A percentile compares a stretch with the other conserved stretches of the same genome.
Evolutionary conservation across 2,797 vertebrate genomes (phyloP).

Genomic region (Avahi laniger): DNA sequence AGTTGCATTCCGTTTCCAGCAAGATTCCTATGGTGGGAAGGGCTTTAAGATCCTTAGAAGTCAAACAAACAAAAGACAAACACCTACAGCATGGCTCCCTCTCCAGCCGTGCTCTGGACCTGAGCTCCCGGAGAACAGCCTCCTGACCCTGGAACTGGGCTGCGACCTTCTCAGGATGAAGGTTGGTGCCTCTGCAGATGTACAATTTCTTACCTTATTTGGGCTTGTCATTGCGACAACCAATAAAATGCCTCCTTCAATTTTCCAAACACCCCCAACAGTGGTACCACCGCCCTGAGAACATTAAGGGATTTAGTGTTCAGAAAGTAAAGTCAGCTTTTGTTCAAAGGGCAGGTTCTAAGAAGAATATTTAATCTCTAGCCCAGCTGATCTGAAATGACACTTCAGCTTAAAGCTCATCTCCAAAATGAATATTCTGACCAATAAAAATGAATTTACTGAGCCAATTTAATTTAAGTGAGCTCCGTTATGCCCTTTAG

Average conservation of each 20-base stretch:
- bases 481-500: neutral
- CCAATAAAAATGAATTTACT: neutral
- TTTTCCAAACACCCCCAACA: neutral
- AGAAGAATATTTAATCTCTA: slow-evolving; percentile 6
- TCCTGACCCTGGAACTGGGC: neutral
- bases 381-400: slow-evolving; percentile 21
- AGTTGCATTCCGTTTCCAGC: neutral
- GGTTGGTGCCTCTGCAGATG: neutral
- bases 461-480: neutral
- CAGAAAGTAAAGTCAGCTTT: neutral
- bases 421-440: neutral
- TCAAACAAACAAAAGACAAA: neutral
- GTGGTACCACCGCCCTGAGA: neutral
- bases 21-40: neutral
- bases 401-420: neutral
- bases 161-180: neutral
- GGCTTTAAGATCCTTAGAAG: neutral
- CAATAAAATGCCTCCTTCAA: neutral
- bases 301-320: neutral
- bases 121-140: neutral
- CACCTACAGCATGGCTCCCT: neutral
- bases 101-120: neutral
- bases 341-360: neutral
- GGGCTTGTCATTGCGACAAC: neutral
- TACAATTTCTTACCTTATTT: neutral